A percentile compares a stretch with the other conserved stretches of the same genome.
These are phyloP conservation scores for Psittacus erithacus DNA, from an alignment of 2,113 vertebrate species.

Conservation along the genomic window DNA sequence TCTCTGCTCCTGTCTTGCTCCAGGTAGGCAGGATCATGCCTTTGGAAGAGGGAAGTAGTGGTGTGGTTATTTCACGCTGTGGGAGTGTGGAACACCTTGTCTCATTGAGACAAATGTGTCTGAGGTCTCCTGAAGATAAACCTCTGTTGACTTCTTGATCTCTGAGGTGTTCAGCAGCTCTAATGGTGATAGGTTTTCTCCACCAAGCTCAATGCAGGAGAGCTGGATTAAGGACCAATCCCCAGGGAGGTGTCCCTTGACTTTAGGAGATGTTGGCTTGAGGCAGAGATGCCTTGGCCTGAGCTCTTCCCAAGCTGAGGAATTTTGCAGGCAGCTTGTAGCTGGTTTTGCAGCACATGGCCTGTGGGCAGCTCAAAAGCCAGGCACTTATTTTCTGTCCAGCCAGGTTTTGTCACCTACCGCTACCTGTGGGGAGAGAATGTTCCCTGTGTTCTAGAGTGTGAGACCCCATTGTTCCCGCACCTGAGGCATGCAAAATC, in stretches of 20 bases:
- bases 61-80: neutral
- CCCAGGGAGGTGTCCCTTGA: neutral
- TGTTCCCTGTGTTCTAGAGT: neutral
- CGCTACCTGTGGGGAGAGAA: neutral
- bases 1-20: neutral
- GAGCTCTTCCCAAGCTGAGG: neutral
- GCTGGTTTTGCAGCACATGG: neutral
- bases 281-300: neutral
- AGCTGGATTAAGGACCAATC: neutral
- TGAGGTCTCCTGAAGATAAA: neutral
- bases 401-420: constrained; percentile 2
- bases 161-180: neutral
- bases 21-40: neutral
- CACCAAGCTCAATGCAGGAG: neutral
- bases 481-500: constrained; percentile 39
- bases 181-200: neutral
- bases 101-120: neutral
- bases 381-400: neutral
- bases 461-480: neutral
- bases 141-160: neutral
- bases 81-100: neutral
- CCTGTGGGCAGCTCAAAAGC: neutral
- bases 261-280: neutral
- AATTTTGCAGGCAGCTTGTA: neutral
- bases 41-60: neutral